Conservation (phyloP, 2,888 invertebrate species). For the Plagodis pulveraria region DNA sequence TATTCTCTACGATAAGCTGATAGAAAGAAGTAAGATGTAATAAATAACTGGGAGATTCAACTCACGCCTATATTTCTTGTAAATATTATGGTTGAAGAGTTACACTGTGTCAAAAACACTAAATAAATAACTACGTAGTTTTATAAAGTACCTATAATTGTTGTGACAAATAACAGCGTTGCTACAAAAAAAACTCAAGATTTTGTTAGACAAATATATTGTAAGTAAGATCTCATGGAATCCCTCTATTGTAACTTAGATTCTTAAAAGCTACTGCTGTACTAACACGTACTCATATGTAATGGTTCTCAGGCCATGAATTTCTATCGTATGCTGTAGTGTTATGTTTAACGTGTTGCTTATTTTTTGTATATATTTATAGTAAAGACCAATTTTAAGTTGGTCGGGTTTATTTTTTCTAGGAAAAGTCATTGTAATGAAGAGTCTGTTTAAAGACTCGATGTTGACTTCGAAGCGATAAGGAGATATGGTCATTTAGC, state of each 20-base stretch:
- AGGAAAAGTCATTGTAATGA: constrained; percentile 66
- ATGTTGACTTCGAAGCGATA: constrained; percentile 13
- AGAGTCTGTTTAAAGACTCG: constrained; percentile 75
- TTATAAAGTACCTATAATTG: constrained; percentile 15
- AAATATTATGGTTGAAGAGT: constrained; percentile 36
- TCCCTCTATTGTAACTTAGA: constrained; percentile 29
- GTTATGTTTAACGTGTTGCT: constrained; percentile 22
- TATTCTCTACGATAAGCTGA: constrained; percentile 44
- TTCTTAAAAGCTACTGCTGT: constrained; percentile 18
- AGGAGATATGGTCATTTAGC: constrained; percentile 13
- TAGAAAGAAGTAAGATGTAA: constrained; percentile 42
- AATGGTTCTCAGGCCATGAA: neutral
- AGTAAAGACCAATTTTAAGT: constrained; percentile 57
- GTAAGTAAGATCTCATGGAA: constrained; percentile 21
- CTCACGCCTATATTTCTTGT: constrained; percentile 58
- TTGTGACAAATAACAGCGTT: constrained; percentile 11
- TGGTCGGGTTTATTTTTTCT: constrained; percentile 66
- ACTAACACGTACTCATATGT: neutral
- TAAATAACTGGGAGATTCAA: constrained; percentile 69
- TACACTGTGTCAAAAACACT: constrained; percentile 2
- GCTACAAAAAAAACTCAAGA: constrained; percentile 14
- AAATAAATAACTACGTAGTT: constrained; percentile 13
- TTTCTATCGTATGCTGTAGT: neutral
- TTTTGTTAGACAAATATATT: constrained; percentile 13
- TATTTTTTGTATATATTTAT: constrained; percentile 39